Percentiles rank a stretch among this genome's conserved stretches.
Conservation (phyloP, 1,140 invertebrate genomes). For the Hyles euphorbiae region DNA sequence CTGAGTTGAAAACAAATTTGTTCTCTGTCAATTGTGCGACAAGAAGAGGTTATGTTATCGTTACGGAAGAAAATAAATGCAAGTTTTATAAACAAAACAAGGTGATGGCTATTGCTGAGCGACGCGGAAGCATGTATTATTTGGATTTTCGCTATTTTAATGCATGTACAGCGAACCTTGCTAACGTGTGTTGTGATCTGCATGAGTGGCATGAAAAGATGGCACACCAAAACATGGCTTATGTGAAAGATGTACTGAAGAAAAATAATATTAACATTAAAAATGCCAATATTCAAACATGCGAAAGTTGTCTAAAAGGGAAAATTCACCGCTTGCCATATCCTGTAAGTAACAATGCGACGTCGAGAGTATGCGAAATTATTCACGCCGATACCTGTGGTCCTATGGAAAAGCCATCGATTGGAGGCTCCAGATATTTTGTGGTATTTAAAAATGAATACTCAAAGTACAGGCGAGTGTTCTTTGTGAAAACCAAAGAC, state of each 20-base stretch:
- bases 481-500: too few relatives aligned
- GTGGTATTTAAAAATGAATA: too few relatives aligned
- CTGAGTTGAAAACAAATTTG: constrained; percentile 38
- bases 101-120: constrained; percentile 21
- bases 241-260: constrained; percentile 37
- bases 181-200: constrained; percentile 10
- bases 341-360: too few relatives aligned
- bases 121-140: constrained; percentile 13
- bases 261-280: constrained; percentile 29
- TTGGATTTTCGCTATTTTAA: constrained; percentile 17
- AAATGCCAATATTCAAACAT: too few relatives aligned
- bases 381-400: too few relatives aligned
- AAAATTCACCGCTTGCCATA: too few relatives aligned
- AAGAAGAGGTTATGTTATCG: constrained; percentile 29
- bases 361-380: too few relatives aligned
- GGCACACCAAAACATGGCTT: constrained; percentile 48
- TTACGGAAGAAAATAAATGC: constrained; percentile 20
- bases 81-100: constrained; percentile 22
- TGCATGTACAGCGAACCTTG: constrained; percentile 9
- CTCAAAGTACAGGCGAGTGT: too few relatives aligned
- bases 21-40: constrained; percentile 33
- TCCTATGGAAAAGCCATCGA: too few relatives aligned
- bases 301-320: too few relatives aligned
- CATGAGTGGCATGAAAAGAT: constrained; percentile 47
- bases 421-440: too few relatives aligned